phyloP scores from a whole-genome alignment of 2,113 vertebrate genomes.

The Toxotes jaculatrix region DNA sequence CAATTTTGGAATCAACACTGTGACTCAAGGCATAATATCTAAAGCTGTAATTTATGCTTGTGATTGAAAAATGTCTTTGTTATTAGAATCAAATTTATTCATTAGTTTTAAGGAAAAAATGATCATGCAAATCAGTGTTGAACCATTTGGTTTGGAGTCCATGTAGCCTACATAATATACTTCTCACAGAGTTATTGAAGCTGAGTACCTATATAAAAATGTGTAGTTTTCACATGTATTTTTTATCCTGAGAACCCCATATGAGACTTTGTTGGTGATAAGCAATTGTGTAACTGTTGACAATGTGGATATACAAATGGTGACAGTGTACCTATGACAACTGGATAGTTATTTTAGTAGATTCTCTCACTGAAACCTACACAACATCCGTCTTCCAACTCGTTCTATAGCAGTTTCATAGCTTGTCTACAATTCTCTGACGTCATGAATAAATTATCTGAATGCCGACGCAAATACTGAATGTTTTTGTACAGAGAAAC shows the following conservation, averaged over 20 bases:
- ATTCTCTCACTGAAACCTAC: neutral
- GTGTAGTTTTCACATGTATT: too few species aligned
- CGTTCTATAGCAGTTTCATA: neutral
- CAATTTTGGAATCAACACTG: neutral
- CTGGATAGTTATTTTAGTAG: neutral
- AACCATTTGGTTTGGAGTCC: neutral
- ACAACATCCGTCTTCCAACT: constrained; percentile 7
- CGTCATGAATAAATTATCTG: constrained; percentile 45
- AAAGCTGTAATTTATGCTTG: constrained; percentile 2
- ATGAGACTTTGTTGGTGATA: neutral
- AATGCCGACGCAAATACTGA: constrained; percentile 44
- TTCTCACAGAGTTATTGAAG: neutral
- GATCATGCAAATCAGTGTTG: neutral
- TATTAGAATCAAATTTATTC: neutral
- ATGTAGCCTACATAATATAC: neutral
- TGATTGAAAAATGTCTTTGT: neutral
- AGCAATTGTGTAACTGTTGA: neutral
- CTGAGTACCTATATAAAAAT: too few species aligned
- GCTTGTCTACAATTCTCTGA: constrained; percentile 1
- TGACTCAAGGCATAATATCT: neutral
- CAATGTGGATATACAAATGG: neutral
- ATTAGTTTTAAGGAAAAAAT: neutral
- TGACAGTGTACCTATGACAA: neutral
- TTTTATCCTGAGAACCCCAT: neutral
- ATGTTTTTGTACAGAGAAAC: constrained; percentile 41